Conservation (phyloP, 2,888 invertebrate species). For the Caenorhabditis sp. region DNA sequence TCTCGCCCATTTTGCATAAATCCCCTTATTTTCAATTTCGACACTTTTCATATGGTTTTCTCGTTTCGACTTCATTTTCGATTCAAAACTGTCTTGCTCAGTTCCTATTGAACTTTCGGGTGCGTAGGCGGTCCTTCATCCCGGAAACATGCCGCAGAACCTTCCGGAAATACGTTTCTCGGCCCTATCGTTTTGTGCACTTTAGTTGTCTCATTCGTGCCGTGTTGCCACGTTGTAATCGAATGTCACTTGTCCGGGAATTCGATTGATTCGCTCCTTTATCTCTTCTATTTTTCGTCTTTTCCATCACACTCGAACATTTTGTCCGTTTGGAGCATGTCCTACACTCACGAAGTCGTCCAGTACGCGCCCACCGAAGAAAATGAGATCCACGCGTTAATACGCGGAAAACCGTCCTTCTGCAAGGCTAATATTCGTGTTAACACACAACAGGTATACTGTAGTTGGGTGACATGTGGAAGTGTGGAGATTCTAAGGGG, state of each 20-base stretch:
- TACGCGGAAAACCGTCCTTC: constrained; percentile 55
- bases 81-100: too few relatives aligned
- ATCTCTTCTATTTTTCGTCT: too few relatives aligned
- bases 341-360: constrained; percentile 53
- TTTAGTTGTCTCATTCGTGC: constrained; percentile 1
- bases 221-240: constrained; percentile 7
- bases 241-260: constrained; percentile 18
- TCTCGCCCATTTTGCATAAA: constrained; percentile 29
- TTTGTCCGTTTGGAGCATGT: constrained; percentile 33
- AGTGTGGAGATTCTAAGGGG: background rate
- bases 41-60: background rate
- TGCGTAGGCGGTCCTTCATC: too few relatives aligned
- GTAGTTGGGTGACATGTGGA: too few relatives aligned
- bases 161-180: too few relatives aligned
- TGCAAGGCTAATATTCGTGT: constrained; percentile 60
- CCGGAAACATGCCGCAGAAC: too few relatives aligned
- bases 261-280: constrained; percentile 14
- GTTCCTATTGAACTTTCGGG: too few relatives aligned
- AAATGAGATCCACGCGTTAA: constrained; percentile 51
- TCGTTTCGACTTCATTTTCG: background rate
- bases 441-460: constrained; percentile 50
- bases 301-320: constrained; percentile 1
- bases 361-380: constrained; percentile 55
- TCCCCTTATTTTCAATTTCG: constrained; percentile 6
- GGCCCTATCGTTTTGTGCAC: too few relatives aligned